Percentiles rank a stretch among this genome's conserved stretches.
phyloP scores from a whole-genome alignment of 2,113 vertebrate genomes.

The Ifrita kowaldi region DNA sequence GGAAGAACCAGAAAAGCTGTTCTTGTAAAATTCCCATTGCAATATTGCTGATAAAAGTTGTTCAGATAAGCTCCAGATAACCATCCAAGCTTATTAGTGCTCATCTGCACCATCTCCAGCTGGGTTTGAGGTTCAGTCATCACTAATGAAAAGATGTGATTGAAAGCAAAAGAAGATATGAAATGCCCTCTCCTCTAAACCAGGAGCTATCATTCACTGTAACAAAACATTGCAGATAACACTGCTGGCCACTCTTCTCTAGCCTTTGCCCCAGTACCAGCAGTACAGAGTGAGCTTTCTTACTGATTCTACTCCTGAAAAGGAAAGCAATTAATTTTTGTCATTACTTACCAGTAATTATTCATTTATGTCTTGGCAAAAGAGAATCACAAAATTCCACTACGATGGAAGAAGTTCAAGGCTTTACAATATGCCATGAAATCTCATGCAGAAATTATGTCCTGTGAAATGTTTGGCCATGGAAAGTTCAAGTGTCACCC shows the following conservation, averaged over 20 bases:
- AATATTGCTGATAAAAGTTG: slow-evolving; percentile 29
- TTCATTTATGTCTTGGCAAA: neutral
- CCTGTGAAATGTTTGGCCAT: slow-evolving; percentile 14
- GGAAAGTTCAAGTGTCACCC: slow-evolving; percentile 47
- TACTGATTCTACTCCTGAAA: neutral
- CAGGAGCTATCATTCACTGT: neutral
- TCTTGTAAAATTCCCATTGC: slow-evolving; percentile 4
- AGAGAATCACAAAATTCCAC: neutral
- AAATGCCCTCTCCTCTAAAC: slow-evolving; percentile 13
- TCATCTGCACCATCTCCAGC: slow-evolving; percentile 40
- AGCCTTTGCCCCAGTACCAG: neutral
- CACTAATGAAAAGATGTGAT: slow-evolving; percentile 42
- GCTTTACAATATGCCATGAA: neutral
- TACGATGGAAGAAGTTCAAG: neutral
- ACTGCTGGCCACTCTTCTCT: neutral
- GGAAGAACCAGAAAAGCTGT: neutral
- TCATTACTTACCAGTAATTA: neutral
- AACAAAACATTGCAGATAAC: slow-evolving; percentile 27
- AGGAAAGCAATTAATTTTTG: neutral
- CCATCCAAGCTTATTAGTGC: slow-evolving; percentile 24
- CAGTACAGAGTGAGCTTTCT: neutral
- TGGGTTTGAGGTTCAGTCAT: slow-evolving; percentile 40
- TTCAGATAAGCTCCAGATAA: slow-evolving; percentile 51
- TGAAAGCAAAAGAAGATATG: slow-evolving; percentile 14
- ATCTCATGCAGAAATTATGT: slow-evolving; percentile 5